These are phyloP conservation scores for Arctopsyche grandis DNA, from an alignment of 1,140 invertebrate species.

Conservation along the genomic window DNA sequence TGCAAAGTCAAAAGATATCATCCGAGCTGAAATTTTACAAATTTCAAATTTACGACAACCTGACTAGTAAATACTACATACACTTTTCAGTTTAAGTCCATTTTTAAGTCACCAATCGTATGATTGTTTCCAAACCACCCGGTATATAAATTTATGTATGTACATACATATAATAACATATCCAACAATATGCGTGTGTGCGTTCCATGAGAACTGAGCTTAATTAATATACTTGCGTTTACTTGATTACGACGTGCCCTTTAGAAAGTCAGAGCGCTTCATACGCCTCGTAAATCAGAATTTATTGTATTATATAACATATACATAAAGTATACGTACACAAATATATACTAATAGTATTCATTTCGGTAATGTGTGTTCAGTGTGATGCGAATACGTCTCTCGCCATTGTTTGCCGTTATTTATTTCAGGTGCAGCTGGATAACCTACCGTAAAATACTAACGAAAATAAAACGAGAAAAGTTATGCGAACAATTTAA, in stretches of 20 bases:
- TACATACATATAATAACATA: neutral
- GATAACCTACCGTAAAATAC: no score
- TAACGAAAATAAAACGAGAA: neutral
- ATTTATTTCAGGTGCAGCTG: neutral
- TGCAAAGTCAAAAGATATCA: no score
- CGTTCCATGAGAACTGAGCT: neutral
- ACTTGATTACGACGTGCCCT: neutral
- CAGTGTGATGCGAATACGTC: neutral
- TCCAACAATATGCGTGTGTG: neutral
- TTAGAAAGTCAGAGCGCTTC: conserved; percentile 14
- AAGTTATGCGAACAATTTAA: conserved; percentile 27
- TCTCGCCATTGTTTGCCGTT: neutral
- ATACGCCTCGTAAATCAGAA: neutral
- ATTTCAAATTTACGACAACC: no score
- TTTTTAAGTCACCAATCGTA: no score
- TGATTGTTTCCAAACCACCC: neutral
- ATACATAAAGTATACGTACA: no score
- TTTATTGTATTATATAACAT: neutral
- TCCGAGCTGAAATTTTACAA: no score
- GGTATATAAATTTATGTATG: neutral
- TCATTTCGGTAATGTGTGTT: no score
- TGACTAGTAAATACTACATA: no score
- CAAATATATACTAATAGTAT: no score
- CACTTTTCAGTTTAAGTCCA: no score
- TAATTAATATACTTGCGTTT: conserved; percentile 9